Percentiles rank a stretch among this genome's conserved stretches.
Conservation (phyloP, 2,888 invertebrate genomes). For the Meiosimyza decipiens region DNA sequence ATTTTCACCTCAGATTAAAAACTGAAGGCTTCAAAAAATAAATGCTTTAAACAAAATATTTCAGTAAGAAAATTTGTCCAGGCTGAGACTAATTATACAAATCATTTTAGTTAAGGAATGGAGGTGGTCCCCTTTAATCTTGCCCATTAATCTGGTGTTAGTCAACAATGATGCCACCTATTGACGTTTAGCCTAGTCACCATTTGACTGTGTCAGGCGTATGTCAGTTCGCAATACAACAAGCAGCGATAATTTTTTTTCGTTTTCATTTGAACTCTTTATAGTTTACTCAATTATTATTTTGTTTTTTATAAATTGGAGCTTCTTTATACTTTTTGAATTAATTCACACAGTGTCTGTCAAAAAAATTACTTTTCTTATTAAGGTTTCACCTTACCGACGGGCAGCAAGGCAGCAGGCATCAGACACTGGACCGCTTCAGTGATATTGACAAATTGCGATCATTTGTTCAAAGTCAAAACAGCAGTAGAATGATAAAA, state of each 20-base stretch:
- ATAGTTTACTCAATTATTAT: not conserved
- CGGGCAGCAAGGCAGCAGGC: conserved; percentile 32
- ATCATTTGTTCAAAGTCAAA: conserved; percentile 65
- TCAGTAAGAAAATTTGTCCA: no score
- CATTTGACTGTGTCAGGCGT: conserved; percentile 39
- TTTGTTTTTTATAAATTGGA: no score
- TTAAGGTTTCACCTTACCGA: conserved; percentile 30
- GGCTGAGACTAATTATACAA: no score
- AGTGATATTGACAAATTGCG: conserved; percentile 61
- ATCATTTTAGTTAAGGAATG: no score
- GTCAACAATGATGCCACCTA: conserved; percentile 38
- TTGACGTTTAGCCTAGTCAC: conserved; percentile 49
- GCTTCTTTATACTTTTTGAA: conserved; percentile 34
- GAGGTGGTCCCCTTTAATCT: conserved; percentile 37
- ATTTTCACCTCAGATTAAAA: no score
- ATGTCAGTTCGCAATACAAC: conserved; percentile 45
- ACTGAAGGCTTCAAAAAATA: no score
- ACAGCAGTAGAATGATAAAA: conserved; percentile 51
- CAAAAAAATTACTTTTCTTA: conserved; percentile 37
- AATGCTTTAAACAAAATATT: no score
- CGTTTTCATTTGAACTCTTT: conserved; percentile 13
- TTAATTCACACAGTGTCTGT: conserved; percentile 42
- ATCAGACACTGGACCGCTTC: conserved; percentile 33
- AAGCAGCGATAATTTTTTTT: conserved; percentile 35
- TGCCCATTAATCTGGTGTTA: conserved; percentile 48